Percentiles rank a stretch among this genome's conserved stretches.
Evolutionary conservation across 2,113 vertebrate species (phyloP).

Genomic region (Martes martes): DNA sequence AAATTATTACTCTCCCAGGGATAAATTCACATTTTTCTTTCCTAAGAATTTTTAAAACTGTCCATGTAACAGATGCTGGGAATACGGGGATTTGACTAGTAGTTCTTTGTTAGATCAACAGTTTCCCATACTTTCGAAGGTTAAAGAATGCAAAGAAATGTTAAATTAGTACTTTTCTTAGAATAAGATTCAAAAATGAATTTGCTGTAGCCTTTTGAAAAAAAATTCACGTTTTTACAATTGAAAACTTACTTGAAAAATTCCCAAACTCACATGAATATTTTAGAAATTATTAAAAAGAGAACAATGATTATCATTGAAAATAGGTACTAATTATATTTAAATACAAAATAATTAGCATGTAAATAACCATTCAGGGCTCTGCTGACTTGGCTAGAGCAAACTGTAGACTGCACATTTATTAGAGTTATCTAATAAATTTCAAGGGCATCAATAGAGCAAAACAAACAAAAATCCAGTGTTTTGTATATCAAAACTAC

Average conservation of each 20-base stretch:
- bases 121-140: slow-evolving; percentile 26
- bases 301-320: neutral
- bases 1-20: slow-evolving; percentile 5
- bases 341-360: neutral
- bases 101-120: slow-evolving; percentile 1
- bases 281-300: neutral
- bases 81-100: neutral
- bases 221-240: slow-evolving; percentile 5
- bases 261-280: neutral
- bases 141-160: neutral
- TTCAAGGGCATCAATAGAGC: neutral
- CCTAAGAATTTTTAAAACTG: slow-evolving; percentile 31
- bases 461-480: neutral
- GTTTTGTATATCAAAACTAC: neutral
- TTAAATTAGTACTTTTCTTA: neutral
- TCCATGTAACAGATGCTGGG: neutral
- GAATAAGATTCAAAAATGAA: neutral
- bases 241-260: neutral
- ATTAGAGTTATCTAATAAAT: neutral
- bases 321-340: neutral
- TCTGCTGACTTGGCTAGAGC: neutral
- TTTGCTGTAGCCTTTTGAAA: neutral
- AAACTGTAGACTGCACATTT: neutral
- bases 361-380: neutral
- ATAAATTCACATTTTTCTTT: slow-evolving; percentile 45